Evolutionary conservation across 2,797 vertebrate species (phyloP), one percentile per base, ranked within the genome.

Genomic region (Onychomys leucogaster): DNA sequence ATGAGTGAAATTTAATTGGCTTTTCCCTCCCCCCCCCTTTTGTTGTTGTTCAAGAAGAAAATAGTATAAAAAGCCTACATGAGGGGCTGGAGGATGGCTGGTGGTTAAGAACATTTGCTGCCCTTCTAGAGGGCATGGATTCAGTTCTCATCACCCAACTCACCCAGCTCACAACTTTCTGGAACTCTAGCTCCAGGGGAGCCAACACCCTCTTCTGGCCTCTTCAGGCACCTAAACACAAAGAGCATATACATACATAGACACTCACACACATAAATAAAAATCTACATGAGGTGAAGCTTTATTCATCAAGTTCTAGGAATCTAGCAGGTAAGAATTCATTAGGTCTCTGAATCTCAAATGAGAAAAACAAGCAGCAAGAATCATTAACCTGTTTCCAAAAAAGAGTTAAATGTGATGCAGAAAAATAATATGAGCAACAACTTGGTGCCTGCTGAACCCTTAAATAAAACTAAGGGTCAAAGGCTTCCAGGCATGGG

Each of bases 261-360:
- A 32, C 49, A 87, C 9, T 55, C 23, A 87, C 49, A 87, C 32
- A n/a, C 16, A 73, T 13, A 87, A 55, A 73, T 75, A 88, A 57
- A 57, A 73, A 96, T 82, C 21, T 77, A 84, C 52, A 67, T 63
- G n/a, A 80, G 32, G 19, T 57, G 27, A 80, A 34, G 13, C 5
- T 32, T 89, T 86, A 92, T 34, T 94, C 83, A 87, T n/a, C 92
- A 89, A 90, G 52, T 86, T 94, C 29, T 89, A 76, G 94, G 95
- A 37, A 63, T 91, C 94, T 75, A 61, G 89, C 25, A 95, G 52
- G 91, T 7, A 96, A 73, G 78, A 96, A 96, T 82, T 95, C 29
- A 91, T 67, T 93, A 81, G 78, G 46, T 19, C n/a, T 27, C 49
- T 82, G 63, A 87, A 94, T 65, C 7, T 37, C 46, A 97, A 89